phyloP scores from a whole-genome alignment of 2,113 vertebrate species.

The Vulpes ferrilata region DNA sequence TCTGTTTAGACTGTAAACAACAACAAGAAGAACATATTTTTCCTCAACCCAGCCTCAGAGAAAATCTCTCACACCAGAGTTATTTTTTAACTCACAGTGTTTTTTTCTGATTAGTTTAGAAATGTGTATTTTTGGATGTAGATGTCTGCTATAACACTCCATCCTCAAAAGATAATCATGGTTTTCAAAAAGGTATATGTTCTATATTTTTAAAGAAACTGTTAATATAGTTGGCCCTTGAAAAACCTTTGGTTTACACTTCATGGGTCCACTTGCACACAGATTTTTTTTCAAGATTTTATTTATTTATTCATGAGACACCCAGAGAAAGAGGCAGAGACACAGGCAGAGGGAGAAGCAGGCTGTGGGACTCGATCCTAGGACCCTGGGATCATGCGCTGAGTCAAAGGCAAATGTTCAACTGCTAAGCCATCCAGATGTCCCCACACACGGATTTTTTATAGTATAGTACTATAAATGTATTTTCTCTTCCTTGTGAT shows the following conservation, averaged over 20 bases:
- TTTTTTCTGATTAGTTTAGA: not conserved
- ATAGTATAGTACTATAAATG: not conserved
- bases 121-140: not conserved
- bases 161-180: not conserved
- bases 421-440: too few relatives aligned
- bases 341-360: too few relatives aligned
- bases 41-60: not conserved
- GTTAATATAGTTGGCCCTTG: not conserved
- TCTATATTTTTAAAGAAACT: not conserved
- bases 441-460: not conserved
- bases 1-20: not conserved
- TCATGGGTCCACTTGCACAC: not conserved
- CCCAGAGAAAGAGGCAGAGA: too few relatives aligned
- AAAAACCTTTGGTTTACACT: not conserved
- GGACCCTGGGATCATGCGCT: too few relatives aligned
- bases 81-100: not conserved
- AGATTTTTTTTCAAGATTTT: not conserved
- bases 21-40: not conserved
- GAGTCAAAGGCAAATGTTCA: too few relatives aligned
- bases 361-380: too few relatives aligned
- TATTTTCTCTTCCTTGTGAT: not conserved
- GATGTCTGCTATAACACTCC: not conserved
- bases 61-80: not conserved
- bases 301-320: too few relatives aligned
- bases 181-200: not conserved